Evolutionary conservation across 2,888 invertebrate genomes (phyloP).

Genomic region (Calameuta pallipes): DNA sequence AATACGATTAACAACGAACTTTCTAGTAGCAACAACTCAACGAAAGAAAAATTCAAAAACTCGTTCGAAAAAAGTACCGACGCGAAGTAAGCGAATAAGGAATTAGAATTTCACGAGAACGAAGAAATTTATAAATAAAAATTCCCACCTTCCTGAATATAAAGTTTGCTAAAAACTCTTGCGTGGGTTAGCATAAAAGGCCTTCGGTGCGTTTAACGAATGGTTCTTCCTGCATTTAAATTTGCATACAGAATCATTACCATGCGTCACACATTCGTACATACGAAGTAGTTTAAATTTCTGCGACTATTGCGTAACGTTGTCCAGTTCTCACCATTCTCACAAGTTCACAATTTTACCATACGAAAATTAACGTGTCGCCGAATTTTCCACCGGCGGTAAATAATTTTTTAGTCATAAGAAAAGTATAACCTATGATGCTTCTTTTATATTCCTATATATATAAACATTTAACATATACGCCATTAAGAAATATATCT

Average conservation of each 20-base stretch:
- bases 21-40: no score
- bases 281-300: constrained; percentile 44
- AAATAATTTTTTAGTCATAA: no score
- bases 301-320: constrained; percentile 47
- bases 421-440: no score
- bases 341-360: background rate
- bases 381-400: background rate
- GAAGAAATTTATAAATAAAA: no score
- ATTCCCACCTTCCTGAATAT: no score
- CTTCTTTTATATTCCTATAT: background rate
- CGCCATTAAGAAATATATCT: no score
- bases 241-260: constrained; percentile 55
- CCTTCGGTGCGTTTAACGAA: constrained; percentile 49
- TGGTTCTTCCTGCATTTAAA: constrained; percentile 61
- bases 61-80: no score
- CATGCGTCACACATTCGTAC: constrained; percentile 35
- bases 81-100: no score
- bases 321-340: constrained; percentile 24
- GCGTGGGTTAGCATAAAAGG: constrained; percentile 35
- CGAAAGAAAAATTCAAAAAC: no score
- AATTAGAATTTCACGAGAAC: no score
- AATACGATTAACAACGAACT: no score
- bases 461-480: background rate
- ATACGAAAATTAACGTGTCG: background rate
- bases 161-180: constrained; percentile 25